phyloP scores from a whole-genome alignment of 1,140 invertebrate species.

The Phortica variegata region DNA sequence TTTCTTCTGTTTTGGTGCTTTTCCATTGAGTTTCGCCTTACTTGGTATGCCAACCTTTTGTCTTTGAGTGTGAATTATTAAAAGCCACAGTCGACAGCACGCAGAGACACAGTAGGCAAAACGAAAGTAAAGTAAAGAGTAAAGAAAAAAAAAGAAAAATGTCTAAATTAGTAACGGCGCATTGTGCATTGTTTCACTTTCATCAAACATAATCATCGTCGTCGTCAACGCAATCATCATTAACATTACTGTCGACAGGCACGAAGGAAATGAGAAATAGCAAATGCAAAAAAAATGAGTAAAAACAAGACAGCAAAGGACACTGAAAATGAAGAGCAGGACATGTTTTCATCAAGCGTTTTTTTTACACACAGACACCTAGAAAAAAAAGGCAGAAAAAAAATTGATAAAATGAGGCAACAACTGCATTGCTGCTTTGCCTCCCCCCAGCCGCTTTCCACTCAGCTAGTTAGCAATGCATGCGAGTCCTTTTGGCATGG shows the following conservation, averaged over 20 bases:
- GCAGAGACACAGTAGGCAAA: background rate
- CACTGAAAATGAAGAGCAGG: no score
- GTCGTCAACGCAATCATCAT: conserved; percentile 22
- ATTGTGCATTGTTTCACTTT: conserved; percentile 43
- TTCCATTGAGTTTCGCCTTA: background rate
- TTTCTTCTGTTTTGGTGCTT: conserved; percentile 4
- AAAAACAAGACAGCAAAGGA: no score
- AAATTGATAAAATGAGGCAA: no score
- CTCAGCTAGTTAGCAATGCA: background rate
- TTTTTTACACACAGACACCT: no score
- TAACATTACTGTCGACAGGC: conserved; percentile 19
- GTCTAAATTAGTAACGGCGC: conserved; percentile 42
- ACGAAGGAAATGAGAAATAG: no score
- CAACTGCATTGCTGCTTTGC: conserved; percentile 22
- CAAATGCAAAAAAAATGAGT: no score
- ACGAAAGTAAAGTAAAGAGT: background rate
- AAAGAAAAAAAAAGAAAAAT: conserved; percentile 16
- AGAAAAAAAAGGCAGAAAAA: no score
- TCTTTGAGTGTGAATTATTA: conserved; percentile 50
- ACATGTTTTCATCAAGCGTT: no score
- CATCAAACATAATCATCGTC: conserved; percentile 37
- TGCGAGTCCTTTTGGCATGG: background rate
- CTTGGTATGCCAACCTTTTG: conserved; percentile 7
- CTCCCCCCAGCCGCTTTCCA: background rate
- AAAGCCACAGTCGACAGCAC: conserved; percentile 30